phyloP scores from a whole-genome alignment of 2,797 vertebrate genomes.

The Miichthys miiuy region DNA sequence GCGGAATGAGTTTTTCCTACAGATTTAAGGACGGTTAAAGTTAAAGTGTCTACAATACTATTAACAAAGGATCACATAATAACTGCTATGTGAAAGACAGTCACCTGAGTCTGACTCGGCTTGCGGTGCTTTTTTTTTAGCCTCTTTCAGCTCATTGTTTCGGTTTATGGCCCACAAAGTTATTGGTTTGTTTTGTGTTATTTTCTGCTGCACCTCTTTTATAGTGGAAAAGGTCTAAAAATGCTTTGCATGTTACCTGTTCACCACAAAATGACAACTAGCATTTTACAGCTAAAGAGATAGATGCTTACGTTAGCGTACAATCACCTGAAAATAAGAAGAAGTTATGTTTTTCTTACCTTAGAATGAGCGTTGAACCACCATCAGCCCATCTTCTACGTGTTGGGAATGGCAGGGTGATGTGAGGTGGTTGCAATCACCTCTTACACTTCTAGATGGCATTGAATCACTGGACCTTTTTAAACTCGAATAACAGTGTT shows the following conservation, averaged over 20 bases:
- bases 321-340: too few species aligned
- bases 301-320: not conserved
- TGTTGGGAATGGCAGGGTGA: too few species aligned
- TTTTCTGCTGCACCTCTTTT: not conserved
- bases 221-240: too few species aligned
- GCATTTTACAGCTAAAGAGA: not conserved
- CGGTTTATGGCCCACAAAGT: not conserved
- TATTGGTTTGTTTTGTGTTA: not conserved
- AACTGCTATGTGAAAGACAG: too few species aligned
- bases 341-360: too few species aligned
- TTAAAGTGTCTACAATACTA: not conserved
- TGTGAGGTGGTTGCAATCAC: too few species aligned
- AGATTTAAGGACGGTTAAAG: not conserved
- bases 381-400: too few species aligned
- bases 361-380: too few species aligned
- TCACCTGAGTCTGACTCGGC: not conserved
- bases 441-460: too few species aligned
- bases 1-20: not conserved
- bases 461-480: too few species aligned
- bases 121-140: not conserved
- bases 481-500: not conserved
- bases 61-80: not conserved
- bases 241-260: too few species aligned
- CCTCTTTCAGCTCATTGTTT: not conserved
- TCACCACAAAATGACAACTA: too few species aligned